Evolutionary conservation across 2,888 invertebrate genomes (phyloP), one percentile per base, ranked within the genome.

Genomic region (Schizaphis graminum): DNA sequence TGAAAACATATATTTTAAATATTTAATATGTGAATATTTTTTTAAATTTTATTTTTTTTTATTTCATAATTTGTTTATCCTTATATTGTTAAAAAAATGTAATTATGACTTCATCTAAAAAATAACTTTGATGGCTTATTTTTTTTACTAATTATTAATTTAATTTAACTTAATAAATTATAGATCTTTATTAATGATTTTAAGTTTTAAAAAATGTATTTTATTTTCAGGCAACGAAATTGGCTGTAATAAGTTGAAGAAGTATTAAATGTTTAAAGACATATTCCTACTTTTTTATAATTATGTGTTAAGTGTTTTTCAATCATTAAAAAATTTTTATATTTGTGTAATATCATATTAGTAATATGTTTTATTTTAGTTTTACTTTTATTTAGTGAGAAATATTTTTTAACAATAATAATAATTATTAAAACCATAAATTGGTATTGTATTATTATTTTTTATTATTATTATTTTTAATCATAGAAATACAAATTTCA

Each of bases 181-280:
- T 67, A 35, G 16, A n/a, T 21, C 16, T 67, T 16, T 35, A 67
- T 67, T 35, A 16, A 77, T 77, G 7, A 77, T 77, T 77, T 21
- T 0, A 16, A 77, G 21, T 77, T 67, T 77, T 21, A 35, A 77
- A 67, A 35, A 77, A 21, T 77, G 77, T 47, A 93, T 47, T 84
- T 26, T 47, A 57, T 57, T 89, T 94, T 91, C 61, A 94, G 94
- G 94, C 94, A 94, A 94, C 94, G 94, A 91, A 94, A 94, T 94
- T 94, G 94, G 94, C 13, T 94, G 26, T 94, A 94, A 87, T 41
- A 94, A 87, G 53, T 91, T 49, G 10, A 92, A 49, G 87, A 57
- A 92, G 24, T 61, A 47, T 77, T 92, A 88, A 49, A 49, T 47
- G 16, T 35, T 92, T 8, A 67, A 87, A 10, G 67, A 53, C 77